Base-by-base conservation (phyloP, 1,140 invertebrate genomes). In the Dreissena polymorpha region DNA sequence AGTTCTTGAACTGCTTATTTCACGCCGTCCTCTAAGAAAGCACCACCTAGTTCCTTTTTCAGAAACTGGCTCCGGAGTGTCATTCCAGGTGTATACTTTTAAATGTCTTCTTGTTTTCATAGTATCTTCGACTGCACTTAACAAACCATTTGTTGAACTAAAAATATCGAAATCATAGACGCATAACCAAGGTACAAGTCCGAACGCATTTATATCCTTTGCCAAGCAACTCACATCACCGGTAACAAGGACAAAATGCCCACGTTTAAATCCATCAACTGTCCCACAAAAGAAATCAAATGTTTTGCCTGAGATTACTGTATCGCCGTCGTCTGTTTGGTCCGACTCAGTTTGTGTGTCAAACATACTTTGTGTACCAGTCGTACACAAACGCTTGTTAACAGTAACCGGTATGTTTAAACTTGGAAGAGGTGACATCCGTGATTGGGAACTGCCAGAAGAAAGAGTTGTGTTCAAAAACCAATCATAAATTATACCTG, bases 41-140 rank as follows among this genome's bases (percentile, higher is more conserved):
- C 84, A 86, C 88, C 88, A 89, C 50, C 77, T 64, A 8, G 88
- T 88, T 23, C 81, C 80, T 51, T 71, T 75, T 68, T 88, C 86
- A 25, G 85, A 79, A 6, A 89, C 79, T 16, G 69, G 64, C 10
- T 72, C 64, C 68, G 78, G 51, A 8, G 77, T 64, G 8, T 83
- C 79, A 39, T 72, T 81, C 87, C 87, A 89, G 21, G 69, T 83
- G 6, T 53, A 81, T 8, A 89, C 78, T 68, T 75, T 60, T 12
- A 88, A 70, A 64, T 81, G 80, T 8, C 86, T 51, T 25, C 39
- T 74, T 21, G 63, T 82, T 57, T 55, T 65, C 18, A 89, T 51
- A 49, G 70, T 27, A 53, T 84, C 68, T 72, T 88, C 81, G 29
- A 86, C 50, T 21, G 67, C 78, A 64, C 53, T 60, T 5, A 88